These are phyloP conservation scores for Semicossyphus pulcher DNA, from an alignment of 2,113 vertebrate genomes.

Conservation along the genomic window DNA sequence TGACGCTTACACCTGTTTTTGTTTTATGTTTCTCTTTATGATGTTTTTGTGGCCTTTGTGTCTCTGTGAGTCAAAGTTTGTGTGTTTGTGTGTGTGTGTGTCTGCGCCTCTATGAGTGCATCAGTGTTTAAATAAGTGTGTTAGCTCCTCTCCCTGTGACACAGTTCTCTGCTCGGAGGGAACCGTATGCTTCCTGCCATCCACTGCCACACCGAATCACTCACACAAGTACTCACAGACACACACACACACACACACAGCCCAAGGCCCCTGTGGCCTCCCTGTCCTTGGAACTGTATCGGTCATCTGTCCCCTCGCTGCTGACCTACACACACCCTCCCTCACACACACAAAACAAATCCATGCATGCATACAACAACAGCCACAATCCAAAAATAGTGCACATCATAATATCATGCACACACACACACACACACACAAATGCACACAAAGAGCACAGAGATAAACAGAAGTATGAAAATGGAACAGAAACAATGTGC, in stretches of 20 bases:
- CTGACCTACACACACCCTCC: conserved; percentile 39
- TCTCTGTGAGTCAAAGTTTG: neutral
- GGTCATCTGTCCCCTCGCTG: conserved; percentile 72
- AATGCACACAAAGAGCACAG: conserved; percentile 4
- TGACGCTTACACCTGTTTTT: conserved; percentile 49
- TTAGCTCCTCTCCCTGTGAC: conserved; percentile 49
- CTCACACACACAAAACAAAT: conserved; percentile 21
- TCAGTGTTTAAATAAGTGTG: conserved; percentile 22
- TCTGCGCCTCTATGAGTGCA: conserved; percentile 8
- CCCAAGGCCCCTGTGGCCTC: conserved; percentile 44
- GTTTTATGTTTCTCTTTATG: too few relatives aligned
- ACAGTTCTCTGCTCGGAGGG: conserved; percentile 61
- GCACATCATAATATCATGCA: conserved; percentile 36
- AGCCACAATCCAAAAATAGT: conserved; percentile 27
- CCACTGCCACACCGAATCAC: conserved; percentile 71
- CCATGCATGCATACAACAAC: conserved; percentile 18
- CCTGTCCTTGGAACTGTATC: conserved; percentile 73
- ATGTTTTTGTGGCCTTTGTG: too few relatives aligned
- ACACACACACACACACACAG: conserved; percentile 10
- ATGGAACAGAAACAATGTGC: conserved; percentile 7
- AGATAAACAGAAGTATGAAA: conserved; percentile 33
- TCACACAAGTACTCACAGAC: conserved; percentile 38
- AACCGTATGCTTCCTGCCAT: conserved; percentile 76
- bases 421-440: conserved; percentile 26
- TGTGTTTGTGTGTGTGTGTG: conserved; percentile 15